Evolutionary conservation across 2,888 invertebrate genomes (phyloP).

Genomic region (Tetramorium bicarinatum): DNA sequence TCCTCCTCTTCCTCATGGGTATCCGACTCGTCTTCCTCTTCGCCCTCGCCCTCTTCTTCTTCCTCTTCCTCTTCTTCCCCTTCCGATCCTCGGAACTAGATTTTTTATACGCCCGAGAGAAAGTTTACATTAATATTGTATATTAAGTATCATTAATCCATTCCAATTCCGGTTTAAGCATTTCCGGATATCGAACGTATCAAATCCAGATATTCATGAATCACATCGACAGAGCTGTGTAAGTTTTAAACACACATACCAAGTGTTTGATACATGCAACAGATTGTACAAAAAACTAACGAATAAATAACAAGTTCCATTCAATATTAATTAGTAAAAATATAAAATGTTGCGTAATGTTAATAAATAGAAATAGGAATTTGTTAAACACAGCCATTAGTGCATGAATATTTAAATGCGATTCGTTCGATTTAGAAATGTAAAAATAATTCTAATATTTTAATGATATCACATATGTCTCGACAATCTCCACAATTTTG

Average conservation of each 20-base stretch:
- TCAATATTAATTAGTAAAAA: neutral
- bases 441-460: neutral
- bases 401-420: neutral
- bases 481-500: neutral
- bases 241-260: neutral
- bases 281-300: neutral
- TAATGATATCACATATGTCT: neutral
- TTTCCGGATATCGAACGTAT: neutral
- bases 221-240: neutral
- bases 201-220: neutral
- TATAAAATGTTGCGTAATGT: neutral
- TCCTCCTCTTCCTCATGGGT: constrained; percentile 85
- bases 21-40: constrained; percentile 85
- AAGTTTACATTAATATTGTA: constrained; percentile 17
- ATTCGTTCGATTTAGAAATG: neutral
- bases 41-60: constrained; percentile 84
- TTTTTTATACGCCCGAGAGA: constrained; percentile 3
- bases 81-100: constrained; percentile 72
- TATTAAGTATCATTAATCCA: neutral
- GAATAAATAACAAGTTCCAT: constrained; percentile 1
- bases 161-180: neutral
- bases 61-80: constrained; percentile 85
- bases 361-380: neutral
- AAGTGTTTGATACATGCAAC: neutral
- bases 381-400: neutral